A percentile compares a stretch with the other conserved stretches of the same genome.
Evolutionary conservation across 2,113 vertebrate genomes (phyloP).

Genomic region (Opisthocomus hoazin): DNA sequence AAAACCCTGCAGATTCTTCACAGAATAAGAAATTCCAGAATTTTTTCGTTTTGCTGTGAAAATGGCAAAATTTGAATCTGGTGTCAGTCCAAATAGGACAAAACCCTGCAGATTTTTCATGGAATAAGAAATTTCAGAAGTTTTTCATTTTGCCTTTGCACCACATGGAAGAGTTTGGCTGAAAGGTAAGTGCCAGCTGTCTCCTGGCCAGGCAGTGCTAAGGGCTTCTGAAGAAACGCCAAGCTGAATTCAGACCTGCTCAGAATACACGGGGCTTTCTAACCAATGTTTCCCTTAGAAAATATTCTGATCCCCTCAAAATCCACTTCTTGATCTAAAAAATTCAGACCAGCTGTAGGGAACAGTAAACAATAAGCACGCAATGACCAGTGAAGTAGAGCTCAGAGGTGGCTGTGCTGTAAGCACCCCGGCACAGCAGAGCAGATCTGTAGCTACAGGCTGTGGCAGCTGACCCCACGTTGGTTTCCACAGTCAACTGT

Average conservation of each 20-base stretch:
- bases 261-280: not conserved
- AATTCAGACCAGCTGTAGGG: not conserved
- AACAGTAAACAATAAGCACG: not conserved
- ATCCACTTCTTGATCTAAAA: not conserved
- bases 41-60: not conserved
- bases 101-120: not conserved
- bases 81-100: not conserved
- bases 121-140: not conserved
- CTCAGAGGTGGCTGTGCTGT: not conserved
- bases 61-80: not conserved
- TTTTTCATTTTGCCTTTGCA: not conserved
- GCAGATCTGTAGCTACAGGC: not conserved
- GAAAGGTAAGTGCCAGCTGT: not conserved
- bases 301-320: not conserved
- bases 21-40: not conserved
- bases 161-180: not conserved
- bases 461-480: not conserved
- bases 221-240: not conserved
- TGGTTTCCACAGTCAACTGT: not conserved
- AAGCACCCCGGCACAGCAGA: not conserved
- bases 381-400: not conserved
- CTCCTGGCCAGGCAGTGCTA: not conserved
- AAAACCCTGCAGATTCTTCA: not conserved
- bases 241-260: not conserved
- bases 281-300: not conserved